Evolutionary conservation across 2,113 vertebrate species (phyloP).

Genomic region (Oreochromis niloticus): DNA sequence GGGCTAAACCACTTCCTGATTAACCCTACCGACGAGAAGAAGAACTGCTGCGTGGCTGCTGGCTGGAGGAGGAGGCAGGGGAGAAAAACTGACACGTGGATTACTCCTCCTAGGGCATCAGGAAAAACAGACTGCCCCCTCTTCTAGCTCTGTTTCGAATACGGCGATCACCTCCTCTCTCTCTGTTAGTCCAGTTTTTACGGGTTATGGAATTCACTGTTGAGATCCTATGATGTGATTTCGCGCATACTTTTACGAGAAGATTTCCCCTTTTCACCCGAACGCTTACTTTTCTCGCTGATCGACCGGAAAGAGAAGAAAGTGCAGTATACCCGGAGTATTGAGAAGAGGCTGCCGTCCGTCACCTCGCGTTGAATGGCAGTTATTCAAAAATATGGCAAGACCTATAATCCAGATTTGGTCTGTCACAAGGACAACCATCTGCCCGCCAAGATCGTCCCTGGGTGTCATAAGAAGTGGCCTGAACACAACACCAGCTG

Average conservation of each 20-base stretch:
- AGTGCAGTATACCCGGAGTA: background rate
- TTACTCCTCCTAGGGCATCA: slow-evolving; percentile 56
- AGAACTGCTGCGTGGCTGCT: slow-evolving; percentile 67
- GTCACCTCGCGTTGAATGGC: slow-evolving; percentile 74
- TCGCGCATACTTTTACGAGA: background rate
- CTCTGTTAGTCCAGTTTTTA: background rate
- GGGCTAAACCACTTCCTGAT: slow-evolving; percentile 44
- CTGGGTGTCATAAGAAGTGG: slow-evolving; percentile 72
- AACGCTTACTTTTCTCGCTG: background rate
- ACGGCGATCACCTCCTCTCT: background rate
- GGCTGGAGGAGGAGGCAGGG: slow-evolving; percentile 24
- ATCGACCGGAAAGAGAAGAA: slow-evolving; percentile 3
- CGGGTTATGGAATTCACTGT: background rate
- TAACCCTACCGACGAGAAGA: slow-evolving; percentile 42
- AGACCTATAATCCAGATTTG: slow-evolving; percentile 71
- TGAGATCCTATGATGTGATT: background rate
- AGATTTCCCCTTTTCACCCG: background rate
- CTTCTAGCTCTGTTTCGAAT: background rate
- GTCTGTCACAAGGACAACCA: slow-evolving; percentile 67
- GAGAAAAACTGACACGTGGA: slow-evolving; percentile 78
- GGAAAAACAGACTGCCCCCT: slow-evolving; percentile 29
- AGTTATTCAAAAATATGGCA: slow-evolving; percentile 80
- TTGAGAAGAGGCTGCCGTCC: background rate
- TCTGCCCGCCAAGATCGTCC: slow-evolving; percentile 50
- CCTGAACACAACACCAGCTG: slow-evolving; percentile 64